Evolutionary conservation across 2,888 invertebrate genomes (phyloP).

Genomic region (Leptothorax acervorum): DNA sequence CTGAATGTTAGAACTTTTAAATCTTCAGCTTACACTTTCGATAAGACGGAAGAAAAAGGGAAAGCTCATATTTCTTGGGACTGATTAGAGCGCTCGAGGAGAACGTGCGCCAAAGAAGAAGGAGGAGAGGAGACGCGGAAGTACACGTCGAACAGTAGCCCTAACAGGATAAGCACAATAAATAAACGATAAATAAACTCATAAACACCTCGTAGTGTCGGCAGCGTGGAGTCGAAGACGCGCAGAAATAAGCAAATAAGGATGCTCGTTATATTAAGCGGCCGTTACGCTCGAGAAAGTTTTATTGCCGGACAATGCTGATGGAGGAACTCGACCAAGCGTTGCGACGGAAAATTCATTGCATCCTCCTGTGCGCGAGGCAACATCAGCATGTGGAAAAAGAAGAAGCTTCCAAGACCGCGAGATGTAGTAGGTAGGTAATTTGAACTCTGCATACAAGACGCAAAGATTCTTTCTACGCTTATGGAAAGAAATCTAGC

Average conservation of each 20-base stretch:
- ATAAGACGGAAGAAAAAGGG: background rate
- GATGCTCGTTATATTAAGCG: conserved; percentile 76
- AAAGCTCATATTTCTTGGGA: conserved; percentile 42
- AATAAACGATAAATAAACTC: conserved; percentile 76
- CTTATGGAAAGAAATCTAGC: conserved; percentile 18
- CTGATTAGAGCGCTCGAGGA: conserved; percentile 42
- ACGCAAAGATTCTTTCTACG: background rate
- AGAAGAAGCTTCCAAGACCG: background rate
- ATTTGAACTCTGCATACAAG: background rate
- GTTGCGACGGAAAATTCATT: conserved; percentile 68
- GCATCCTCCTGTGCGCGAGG: conserved; percentile 34
- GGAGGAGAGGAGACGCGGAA: conserved; percentile 36
- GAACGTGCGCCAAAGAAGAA: background rate
- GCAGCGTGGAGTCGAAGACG: conserved; percentile 20
- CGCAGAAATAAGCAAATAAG: conserved; percentile 74
- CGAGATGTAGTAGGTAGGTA: background rate
- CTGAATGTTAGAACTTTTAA: background rate
- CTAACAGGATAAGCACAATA: conserved; percentile 62
- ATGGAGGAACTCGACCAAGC: conserved; percentile 66
- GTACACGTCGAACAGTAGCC: conserved; percentile 58
- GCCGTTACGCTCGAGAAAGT: conserved; percentile 77
- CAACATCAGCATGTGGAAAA: conserved; percentile 26
- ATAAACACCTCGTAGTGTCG: conserved; percentile 71
- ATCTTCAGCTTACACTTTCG: background rate
- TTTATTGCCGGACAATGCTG: conserved; percentile 75